phyloP scores from a whole-genome alignment of 2,888 invertebrate genomes.

The Oegoconia quadripuncta region DNA sequence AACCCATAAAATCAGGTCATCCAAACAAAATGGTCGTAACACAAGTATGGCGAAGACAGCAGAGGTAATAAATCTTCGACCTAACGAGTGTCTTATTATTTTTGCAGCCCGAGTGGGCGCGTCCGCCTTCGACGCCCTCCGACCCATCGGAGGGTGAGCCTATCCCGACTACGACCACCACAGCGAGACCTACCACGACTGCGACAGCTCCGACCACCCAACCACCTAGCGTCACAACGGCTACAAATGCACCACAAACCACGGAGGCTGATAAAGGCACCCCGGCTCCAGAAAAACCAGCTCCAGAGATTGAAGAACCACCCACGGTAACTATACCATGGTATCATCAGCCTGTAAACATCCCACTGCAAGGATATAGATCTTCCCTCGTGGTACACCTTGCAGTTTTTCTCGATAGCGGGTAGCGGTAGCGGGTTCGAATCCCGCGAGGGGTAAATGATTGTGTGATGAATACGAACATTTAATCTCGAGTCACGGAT shows the following conservation, averaged over 20 bases:
- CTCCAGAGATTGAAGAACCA: slow-evolving; percentile 40
- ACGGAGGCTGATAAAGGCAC: too few relatives aligned
- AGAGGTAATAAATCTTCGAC: slow-evolving; percentile 1
- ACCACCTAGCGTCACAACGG: slow-evolving; percentile 7
- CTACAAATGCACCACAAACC: too few relatives aligned
- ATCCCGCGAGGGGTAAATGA: too few relatives aligned
- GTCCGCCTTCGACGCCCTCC: slow-evolving; percentile 84
- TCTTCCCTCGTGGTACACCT: too few relatives aligned
- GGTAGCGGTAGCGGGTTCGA: too few relatives aligned
- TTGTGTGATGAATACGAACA: too few relatives aligned
- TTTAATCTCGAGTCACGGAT: too few relatives aligned
- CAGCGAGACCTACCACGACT: slow-evolving; percentile 34
- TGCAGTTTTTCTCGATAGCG: too few relatives aligned
- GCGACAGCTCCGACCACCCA: slow-evolving; percentile 24
- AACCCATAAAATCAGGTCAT: neutral
- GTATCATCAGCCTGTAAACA: neutral
- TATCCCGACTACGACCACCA: slow-evolving; percentile 34
- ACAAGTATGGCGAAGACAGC: neutral
- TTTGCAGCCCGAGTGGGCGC: slow-evolving; percentile 88
- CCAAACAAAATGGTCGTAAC: neutral
- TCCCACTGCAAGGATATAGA: neutral
- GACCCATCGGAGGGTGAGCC: slow-evolving; percentile 74
- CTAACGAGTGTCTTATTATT: neutral
- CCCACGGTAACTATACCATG: slow-evolving; percentile 35
- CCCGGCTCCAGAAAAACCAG: too few relatives aligned